Conservation (phyloP, 1,140 invertebrate species). For the Chrysomallon squamiferum region DNA sequence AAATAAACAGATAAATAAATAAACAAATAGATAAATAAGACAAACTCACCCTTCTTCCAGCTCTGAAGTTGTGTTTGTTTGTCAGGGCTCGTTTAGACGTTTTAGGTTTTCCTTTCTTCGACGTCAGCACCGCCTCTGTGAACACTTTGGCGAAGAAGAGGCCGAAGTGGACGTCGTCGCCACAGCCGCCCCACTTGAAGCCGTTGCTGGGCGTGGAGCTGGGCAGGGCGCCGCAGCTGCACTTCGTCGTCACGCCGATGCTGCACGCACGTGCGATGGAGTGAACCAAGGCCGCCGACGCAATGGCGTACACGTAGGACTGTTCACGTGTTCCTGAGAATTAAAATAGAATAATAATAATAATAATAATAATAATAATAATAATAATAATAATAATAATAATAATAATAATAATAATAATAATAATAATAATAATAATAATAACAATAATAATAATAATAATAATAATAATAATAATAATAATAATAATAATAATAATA, state of each 20-base stretch:
- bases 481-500: too few species aligned
- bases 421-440: too few species aligned
- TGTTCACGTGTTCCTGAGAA: constrained; percentile 79
- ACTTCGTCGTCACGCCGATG: constrained; percentile 72
- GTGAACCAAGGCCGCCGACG: constrained; percentile 77
- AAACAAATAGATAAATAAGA: too few species aligned
- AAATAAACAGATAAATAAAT: too few species aligned
- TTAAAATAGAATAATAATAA: too few species aligned
- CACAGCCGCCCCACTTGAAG: constrained; percentile 75
- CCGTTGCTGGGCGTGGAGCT: constrained; percentile 60
- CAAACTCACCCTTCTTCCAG: constrained; percentile 47
- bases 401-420: too few species aligned
- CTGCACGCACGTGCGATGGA: constrained; percentile 78
- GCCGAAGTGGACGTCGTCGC: constrained; percentile 73
- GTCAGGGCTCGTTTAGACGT: constrained; percentile 66
- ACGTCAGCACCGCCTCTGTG: constrained; percentile 68
- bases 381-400: too few species aligned
- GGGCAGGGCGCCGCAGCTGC: constrained; percentile 68
- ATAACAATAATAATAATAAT: too few species aligned
- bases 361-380: too few species aligned
- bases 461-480: too few species aligned
- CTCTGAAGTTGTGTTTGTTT: constrained; percentile 73
- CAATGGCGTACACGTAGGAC: constrained; percentile 78
- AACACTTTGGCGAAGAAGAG: constrained; percentile 69
- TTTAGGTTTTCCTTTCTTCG: constrained; percentile 46